Conservation (phyloP, 2,797 vertebrate species). For the Poeciliopsis turneri region DNA sequence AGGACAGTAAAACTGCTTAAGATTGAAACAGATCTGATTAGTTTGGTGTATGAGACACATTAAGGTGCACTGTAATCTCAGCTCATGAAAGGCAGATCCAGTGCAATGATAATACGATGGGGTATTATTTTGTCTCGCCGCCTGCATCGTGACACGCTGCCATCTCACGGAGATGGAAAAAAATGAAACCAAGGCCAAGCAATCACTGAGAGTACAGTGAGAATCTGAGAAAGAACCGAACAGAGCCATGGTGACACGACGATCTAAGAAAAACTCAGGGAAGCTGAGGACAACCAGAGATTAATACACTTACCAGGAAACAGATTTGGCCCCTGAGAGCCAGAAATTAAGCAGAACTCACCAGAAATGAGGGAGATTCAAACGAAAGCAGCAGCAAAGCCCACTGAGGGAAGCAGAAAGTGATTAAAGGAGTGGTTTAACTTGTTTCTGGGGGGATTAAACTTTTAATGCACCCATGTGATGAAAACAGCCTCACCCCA, state of each 20-base stretch:
- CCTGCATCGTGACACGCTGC: neutral
- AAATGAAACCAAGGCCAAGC: neutral
- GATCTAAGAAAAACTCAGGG: neutral
- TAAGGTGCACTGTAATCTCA: neutral
- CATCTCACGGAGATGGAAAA: neutral
- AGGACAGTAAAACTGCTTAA: neutral
- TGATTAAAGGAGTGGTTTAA: slow-evolving; percentile 4
- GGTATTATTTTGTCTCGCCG: neutral
- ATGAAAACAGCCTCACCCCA: neutral
- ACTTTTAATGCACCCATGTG: neutral
- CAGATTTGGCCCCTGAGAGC: neutral
- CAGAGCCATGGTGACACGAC: neutral
- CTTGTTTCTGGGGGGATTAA: slow-evolving; percentile 6
- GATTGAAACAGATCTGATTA: neutral
- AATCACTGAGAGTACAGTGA: neutral
- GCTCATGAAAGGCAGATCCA: neutral
- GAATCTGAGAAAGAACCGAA: neutral
- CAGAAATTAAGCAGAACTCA: slow-evolving; percentile 4
- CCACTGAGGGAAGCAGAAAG: neutral
- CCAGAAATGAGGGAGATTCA: neutral
- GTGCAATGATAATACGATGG: neutral
- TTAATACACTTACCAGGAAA: neutral
- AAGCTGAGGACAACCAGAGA: slow-evolving; percentile 2
- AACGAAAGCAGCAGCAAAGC: neutral
- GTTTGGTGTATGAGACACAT: neutral